Base-by-base conservation (phyloP, 2,888 invertebrate genomes). In the Drosophila falleni region DNA sequence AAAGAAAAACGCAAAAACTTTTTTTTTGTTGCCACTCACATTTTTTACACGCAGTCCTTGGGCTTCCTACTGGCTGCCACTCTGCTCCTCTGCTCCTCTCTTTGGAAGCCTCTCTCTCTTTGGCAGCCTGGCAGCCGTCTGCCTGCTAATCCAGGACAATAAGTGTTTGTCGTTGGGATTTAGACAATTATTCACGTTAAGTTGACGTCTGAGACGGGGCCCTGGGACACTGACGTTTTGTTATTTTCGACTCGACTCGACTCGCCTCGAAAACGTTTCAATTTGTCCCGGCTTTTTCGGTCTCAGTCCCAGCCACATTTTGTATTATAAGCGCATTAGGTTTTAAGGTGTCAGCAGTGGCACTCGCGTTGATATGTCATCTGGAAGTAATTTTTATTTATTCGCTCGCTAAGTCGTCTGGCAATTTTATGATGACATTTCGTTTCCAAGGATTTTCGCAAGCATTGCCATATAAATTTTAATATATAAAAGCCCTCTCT, bases 291-390 rank as follows among this genome's bases (percentile, higher is more conserved):
- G 70, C n/a, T n/a, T 82, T 82, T 62, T 74, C 11, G 15, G 16
- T 10, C 41, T 60, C 55, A 50, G 59, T 74, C 51, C 42, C 70
- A 39, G 69, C 69, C 80, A 71, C 89, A 89, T 80, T 89, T 86
- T 88, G 89, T 89, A 86, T 86, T 86, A 88, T 86, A 86, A 86
- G 89, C 86, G 86, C 89, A 86, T 86, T 89, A 80, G 89, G 89
- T 88, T 86, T 86, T 86, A 89, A 86, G 86, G 86, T 86, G 86
- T 89, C 89, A 88, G 81, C 86, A 74, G 79, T 64, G 80, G 81
- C 81, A 87, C 71, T 66, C 86, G 86, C 87, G 89, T 74, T 88
- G 89, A 86, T 89, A 89, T 88, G 89, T 86, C 86, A 87, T 87
- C 84, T 86, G 86, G 86, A 89, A 89, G 87, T 86, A 86, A 86